A percentile compares a stretch with the other conserved stretches of the same genome.
Conservation (phyloP, 92 coral and sea anemone genomes). For the Zoanthus solanderi region DNA sequence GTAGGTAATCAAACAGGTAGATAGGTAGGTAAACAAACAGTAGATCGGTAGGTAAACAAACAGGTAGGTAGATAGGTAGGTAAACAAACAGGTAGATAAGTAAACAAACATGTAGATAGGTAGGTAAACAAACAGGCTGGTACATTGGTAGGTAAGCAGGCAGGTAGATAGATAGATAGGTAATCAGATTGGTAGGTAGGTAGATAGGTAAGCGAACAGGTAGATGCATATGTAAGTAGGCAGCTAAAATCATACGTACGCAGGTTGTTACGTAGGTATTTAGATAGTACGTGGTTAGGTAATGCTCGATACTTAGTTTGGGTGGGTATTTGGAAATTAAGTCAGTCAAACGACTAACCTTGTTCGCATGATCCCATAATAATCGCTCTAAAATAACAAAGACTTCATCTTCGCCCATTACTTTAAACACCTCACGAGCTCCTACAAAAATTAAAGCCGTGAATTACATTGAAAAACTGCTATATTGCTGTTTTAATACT, state of each 20-base stretch:
- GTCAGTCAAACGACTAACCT: constrained; percentile 54
- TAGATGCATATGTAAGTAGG: too few relatives aligned
- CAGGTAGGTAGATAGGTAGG: background rate
- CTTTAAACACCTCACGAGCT: constrained; percentile 77
- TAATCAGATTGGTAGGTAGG: too few relatives aligned
- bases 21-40: too few relatives aligned
- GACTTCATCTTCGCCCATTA: constrained; percentile 73
- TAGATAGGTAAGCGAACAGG: too few relatives aligned
- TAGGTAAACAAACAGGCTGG: too few relatives aligned
- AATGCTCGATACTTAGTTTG: background rate
- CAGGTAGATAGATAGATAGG: too few relatives aligned
- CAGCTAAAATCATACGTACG: background rate
- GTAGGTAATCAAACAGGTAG: too few relatives aligned
- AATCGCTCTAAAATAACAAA: constrained; percentile 80
- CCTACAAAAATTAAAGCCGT: constrained; percentile 54
- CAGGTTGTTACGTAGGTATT: background rate
- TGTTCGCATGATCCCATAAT: constrained; percentile 97
- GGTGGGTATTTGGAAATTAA: background rate
- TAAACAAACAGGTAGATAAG: too few relatives aligned
- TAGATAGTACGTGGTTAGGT: background rate
- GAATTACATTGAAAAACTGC: background rate
- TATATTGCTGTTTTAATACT: too few relatives aligned
- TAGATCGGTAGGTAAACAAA: background rate
- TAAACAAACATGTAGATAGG: too few relatives aligned
- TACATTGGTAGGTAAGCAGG: too few relatives aligned